Conservation (phyloP, 2,888 invertebrate species). For the Rhorus exstirpatorius region DNA sequence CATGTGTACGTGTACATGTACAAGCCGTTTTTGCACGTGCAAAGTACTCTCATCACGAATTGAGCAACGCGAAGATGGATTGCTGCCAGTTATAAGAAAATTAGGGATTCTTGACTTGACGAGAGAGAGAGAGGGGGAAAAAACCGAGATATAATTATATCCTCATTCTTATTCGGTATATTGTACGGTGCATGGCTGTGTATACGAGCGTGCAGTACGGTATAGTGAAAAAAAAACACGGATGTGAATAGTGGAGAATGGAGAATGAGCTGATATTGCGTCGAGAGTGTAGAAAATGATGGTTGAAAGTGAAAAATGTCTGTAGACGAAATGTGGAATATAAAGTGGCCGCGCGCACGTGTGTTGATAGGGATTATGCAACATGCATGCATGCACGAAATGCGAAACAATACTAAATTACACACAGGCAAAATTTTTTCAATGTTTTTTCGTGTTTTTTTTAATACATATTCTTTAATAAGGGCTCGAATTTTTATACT, state of each 20-base stretch:
- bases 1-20: not conserved
- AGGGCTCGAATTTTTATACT: no score
- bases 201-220: not conserved
- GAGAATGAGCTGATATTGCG: constrained; percentile 57
- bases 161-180: constrained; percentile 19
- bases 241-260: constrained; percentile 52
- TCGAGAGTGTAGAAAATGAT: constrained; percentile 46
- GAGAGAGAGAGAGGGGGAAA: constrained; percentile 30
- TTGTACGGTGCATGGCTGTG: not conserved
- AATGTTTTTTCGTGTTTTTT: no score
- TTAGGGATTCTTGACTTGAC: no score
- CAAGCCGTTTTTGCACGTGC: constrained; percentile 33
- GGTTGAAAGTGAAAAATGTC: constrained; percentile 52
- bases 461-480: no score
- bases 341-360: constrained; percentile 14
- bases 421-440: constrained; percentile 2
- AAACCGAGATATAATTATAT: constrained; percentile 42
- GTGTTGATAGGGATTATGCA: constrained; percentile 33
- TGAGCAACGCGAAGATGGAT: constrained; percentile 51
- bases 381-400: constrained; percentile 15
- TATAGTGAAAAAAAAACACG: constrained; percentile 48
- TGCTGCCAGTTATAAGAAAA: constrained; percentile 60
- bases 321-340: constrained; percentile 26
- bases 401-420: constrained; percentile 2
- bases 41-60: constrained; percentile 47